Conservation (phyloP, 2,797 vertebrate genomes). For the Clarias fuscus region DNA sequence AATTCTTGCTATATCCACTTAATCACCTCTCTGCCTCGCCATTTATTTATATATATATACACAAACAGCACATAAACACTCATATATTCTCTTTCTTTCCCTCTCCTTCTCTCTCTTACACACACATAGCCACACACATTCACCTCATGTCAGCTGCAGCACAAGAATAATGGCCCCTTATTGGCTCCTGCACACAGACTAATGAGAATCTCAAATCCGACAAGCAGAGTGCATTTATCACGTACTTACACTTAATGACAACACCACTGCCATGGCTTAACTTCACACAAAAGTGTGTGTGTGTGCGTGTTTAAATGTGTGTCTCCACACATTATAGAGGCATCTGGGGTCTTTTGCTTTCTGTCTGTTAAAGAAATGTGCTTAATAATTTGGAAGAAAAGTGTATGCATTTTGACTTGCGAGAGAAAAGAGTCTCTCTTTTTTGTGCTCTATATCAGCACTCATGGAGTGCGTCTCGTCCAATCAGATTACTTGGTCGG, state of each 20-base stretch:
- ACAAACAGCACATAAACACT: neutral
- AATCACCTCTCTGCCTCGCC: neutral
- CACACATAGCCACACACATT: conserved; percentile 44
- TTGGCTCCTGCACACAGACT: conserved; percentile 74
- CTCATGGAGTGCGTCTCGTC: too few relatives aligned
- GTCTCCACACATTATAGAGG: conserved; percentile 48
- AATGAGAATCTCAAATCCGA: conserved; percentile 79
- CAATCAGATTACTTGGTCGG: too few relatives aligned
- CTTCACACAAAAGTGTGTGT: conserved; percentile 45
- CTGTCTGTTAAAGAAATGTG: conserved; percentile 50
- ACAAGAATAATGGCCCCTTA: conserved; percentile 72
- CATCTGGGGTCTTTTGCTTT: conserved; percentile 53
- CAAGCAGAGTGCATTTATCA: conserved; percentile 78
- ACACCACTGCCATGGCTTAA: conserved; percentile 61
- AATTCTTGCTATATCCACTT: conserved; percentile 1
- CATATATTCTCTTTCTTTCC: neutral
- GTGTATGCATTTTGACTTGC: neutral
- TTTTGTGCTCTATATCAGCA: too few relatives aligned
- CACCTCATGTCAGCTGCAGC: conserved; percentile 62
- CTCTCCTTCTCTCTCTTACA: neutral
- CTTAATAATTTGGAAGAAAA: conserved; percentile 18
- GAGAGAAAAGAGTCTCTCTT: neutral
- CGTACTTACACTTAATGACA: conserved; percentile 69
- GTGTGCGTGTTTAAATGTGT: neutral
- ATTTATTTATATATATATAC: neutral